These are phyloP conservation scores for Eupristina koningsbergeri DNA, from an alignment of 1,140 invertebrate genomes.

Conservation along the genomic window DNA sequence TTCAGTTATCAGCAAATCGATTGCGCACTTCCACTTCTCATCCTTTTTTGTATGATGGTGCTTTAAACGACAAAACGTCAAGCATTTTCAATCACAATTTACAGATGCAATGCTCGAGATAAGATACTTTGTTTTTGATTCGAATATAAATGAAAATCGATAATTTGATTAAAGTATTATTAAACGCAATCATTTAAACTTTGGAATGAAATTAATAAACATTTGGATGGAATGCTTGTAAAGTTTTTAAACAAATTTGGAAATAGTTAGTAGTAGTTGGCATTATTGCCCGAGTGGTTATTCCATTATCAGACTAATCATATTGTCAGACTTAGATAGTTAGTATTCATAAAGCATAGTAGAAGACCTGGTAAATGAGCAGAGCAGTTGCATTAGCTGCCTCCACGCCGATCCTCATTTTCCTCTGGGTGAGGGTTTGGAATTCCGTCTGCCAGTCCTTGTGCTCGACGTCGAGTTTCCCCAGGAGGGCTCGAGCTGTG, in stretches of 20 bases:
- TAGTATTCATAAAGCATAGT: neutral
- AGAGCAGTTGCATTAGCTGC: constrained; percentile 65
- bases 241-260: too few relatives aligned
- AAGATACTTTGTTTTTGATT: too few relatives aligned
- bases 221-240: too few relatives aligned
- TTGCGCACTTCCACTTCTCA: constrained; percentile 59
- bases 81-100: neutral
- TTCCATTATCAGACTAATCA: too few relatives aligned
- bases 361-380: constrained; percentile 62
- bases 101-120: too few relatives aligned
- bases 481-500: constrained; percentile 88
- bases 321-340: too few relatives aligned
- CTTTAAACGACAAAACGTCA: neutral
- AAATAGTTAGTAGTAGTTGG: too few relatives aligned
- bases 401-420: constrained; percentile 60
- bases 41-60: constrained; percentile 59
- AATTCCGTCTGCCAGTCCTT: constrained; percentile 90
- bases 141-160: too few relatives aligned
- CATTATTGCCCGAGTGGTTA: too few relatives aligned
- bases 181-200: too few relatives aligned
- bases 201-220: too few relatives aligned
- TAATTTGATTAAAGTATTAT: too few relatives aligned
- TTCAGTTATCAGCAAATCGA: constrained; percentile 74
- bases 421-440: constrained; percentile 69
- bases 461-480: constrained; percentile 92